These are phyloP conservation scores for Megastigmus dorsalis DNA, from an alignment of 2,888 invertebrate species.

Conservation along the genomic window DNA sequence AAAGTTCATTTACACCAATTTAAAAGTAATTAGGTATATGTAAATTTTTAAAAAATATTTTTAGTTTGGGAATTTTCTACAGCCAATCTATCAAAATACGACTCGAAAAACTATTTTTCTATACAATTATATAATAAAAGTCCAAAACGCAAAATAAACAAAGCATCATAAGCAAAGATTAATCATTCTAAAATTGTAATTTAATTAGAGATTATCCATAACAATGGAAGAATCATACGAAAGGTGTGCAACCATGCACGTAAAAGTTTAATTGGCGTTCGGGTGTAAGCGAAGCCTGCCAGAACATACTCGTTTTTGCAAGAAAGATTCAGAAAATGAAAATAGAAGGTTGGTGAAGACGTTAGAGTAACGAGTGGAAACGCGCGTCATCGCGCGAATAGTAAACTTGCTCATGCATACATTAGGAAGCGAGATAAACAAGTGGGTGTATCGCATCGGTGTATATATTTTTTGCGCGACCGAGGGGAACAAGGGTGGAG, in stretches of 20 bases:
- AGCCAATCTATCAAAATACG: neutral
- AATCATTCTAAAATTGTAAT: constrained; percentile 20
- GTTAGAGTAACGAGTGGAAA: neutral
- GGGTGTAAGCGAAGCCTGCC: constrained; percentile 31
- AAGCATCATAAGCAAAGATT: neutral
- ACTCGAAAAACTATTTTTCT: neutral
- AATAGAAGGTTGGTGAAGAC: constrained; percentile 38
- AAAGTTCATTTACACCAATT: too few relatives aligned
- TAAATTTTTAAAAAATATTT: neutral
- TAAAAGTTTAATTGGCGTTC: constrained; percentile 43
- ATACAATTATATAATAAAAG: too few relatives aligned
- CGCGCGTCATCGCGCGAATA: constrained; percentile 25
- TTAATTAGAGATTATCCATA: neutral
- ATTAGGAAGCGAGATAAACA: constrained; percentile 53
- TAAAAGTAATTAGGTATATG: too few relatives aligned
- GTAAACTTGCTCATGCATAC: neutral
- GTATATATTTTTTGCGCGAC: constrained; percentile 7
- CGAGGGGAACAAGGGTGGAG: neutral
- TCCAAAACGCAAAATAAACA: neutral
- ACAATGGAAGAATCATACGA: constrained; percentile 5
- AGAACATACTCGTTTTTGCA: constrained; percentile 1
- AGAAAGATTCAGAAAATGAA: constrained; percentile 42
- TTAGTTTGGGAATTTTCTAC: neutral
- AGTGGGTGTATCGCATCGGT: constrained; percentile 61
- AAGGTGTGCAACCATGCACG: neutral